A percentile compares a stretch with the other conserved stretches of the same genome.
phyloP scores from a whole-genome alignment of 2,113 vertebrate species.

The Gallinago media region DNA sequence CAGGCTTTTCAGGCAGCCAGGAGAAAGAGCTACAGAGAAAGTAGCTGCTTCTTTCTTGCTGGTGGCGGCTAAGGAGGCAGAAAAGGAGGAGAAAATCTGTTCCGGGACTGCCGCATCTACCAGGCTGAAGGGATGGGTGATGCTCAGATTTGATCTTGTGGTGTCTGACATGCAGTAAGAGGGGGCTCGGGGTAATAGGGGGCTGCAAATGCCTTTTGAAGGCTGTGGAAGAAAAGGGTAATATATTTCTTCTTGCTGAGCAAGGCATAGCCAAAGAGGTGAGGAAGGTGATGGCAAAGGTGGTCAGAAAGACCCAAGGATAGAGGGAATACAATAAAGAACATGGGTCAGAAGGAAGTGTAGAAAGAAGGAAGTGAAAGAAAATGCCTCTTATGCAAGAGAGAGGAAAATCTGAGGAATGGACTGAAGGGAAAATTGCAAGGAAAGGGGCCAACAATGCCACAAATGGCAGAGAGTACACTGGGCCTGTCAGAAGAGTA shows the following conservation, averaged over 20 bases:
- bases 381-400: neutral
- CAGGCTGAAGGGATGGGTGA: neutral
- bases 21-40: neutral
- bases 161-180: neutral
- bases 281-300: neutral
- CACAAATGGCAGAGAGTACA: neutral
- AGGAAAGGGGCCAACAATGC: neutral
- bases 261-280: neutral
- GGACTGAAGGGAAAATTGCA: neutral
- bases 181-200: rapidly evolving
- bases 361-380: neutral
- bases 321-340: neutral
- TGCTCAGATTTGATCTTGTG: neutral
- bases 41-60: neutral
- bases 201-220: neutral
- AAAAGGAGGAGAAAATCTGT: neutral
- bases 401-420: neutral
- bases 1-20: neutral
- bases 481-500: neutral
- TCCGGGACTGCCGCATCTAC: neutral
- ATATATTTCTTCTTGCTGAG: neutral
- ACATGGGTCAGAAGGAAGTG: neutral
- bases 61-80: neutral
- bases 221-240: neutral
- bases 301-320: neutral